phyloP scores from a whole-genome alignment of 2,797 vertebrate genomes.

The Sparidentex hasta region DNA sequence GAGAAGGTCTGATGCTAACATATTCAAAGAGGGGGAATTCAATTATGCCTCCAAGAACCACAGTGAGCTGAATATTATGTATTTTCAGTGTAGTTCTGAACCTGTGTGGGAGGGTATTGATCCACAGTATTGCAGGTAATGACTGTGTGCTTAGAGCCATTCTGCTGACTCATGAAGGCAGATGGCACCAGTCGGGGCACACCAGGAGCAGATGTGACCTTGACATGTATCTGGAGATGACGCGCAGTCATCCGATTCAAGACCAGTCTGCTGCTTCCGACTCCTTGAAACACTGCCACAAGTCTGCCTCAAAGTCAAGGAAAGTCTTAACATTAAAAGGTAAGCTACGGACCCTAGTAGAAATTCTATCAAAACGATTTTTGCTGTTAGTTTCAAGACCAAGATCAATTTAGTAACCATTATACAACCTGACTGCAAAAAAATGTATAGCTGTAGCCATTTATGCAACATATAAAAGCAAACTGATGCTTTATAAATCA shows the following conservation, averaged over 20 bases:
- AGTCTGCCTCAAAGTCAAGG: neutral
- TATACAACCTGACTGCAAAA: no score
- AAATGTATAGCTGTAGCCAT: no score
- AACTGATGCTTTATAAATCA: no score
- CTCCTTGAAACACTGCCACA: conserved; percentile 35
- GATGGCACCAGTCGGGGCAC: conserved; percentile 71
- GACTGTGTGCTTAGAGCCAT: conserved; percentile 40
- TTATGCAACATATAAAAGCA: no score
- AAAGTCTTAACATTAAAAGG: neutral
- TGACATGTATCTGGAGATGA: conserved; percentile 52
- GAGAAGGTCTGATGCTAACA: conserved; percentile 47
- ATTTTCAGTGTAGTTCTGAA: conserved; percentile 28
- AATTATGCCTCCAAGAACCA: conserved; percentile 50
- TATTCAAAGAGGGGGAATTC: conserved; percentile 70
- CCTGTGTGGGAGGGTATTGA: conserved; percentile 20
- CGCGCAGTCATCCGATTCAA: conserved; percentile 51
- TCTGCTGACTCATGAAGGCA: conserved; percentile 74
- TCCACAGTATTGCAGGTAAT: conserved; percentile 38
- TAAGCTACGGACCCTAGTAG: neutral
- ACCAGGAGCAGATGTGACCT: conserved; percentile 77
- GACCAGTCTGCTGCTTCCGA: conserved; percentile 45
- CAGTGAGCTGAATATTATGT: conserved; percentile 2
- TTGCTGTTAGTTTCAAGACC: neutral
- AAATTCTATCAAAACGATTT: neutral
- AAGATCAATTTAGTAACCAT: no score